These are phyloP conservation scores for Poeciliopsis occidentalis DNA, from an alignment of 2,113 vertebrate species.

Conservation along the genomic window DNA sequence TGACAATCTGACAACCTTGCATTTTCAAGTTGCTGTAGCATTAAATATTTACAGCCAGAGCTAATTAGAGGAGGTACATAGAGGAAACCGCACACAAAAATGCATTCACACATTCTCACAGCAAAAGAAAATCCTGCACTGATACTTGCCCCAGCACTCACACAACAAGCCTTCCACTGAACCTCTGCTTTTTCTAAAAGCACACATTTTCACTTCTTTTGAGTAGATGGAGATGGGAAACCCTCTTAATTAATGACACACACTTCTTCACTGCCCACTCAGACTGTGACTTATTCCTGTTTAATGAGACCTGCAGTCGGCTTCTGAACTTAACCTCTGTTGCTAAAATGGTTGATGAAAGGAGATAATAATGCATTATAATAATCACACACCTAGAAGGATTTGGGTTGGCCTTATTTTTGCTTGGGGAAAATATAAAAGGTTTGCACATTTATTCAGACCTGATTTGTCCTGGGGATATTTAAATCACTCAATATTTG, in stretches of 20 bases:
- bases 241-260: slow-evolving; percentile 12
- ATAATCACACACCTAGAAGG: background rate
- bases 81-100: slow-evolving; percentile 4
- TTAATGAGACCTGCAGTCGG: slow-evolving; percentile 44
- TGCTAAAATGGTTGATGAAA: slow-evolving; percentile 21
- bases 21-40: slow-evolving; percentile 24
- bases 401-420: background rate
- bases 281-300: slow-evolving; percentile 44
- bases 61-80: slow-evolving; percentile 41
- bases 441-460: background rate
- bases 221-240: slow-evolving; percentile 13
- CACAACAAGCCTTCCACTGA: background rate
- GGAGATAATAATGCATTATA: slow-evolving; percentile 11
- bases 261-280: slow-evolving; percentile 17
- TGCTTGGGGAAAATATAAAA: background rate
- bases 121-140: background rate
- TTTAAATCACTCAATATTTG: background rate
- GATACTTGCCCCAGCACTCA: background rate
- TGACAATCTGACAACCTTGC: background rate
- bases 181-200: background rate
- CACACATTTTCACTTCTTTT: background rate
- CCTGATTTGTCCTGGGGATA: background rate
- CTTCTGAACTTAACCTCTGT: slow-evolving; percentile 24
- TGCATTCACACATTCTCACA: background rate
- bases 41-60: slow-evolving; percentile 47